Percentiles rank a stretch among this genome's conserved stretches.
Evolutionary conservation across 2,797 vertebrate species (phyloP).

Genomic region (Ptychadena robeensis): DNA sequence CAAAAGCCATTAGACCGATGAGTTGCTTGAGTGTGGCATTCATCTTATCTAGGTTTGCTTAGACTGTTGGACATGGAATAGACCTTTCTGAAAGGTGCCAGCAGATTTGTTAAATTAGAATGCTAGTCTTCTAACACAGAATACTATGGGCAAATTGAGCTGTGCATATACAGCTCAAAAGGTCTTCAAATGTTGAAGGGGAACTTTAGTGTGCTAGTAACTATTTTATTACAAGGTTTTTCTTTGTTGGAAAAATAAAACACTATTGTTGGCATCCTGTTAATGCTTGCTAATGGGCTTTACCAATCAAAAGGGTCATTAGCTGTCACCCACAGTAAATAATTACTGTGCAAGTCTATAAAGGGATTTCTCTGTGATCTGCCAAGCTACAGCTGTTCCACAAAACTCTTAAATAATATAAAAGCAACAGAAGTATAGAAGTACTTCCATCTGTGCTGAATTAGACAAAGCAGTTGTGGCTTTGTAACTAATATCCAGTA

Average conservation of each 20-base stretch:
- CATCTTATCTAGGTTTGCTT: too few species aligned
- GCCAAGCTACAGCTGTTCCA: constrained; percentile 4
- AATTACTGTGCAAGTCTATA: background rate
- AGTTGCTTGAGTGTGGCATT: too few species aligned
- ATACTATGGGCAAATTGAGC: too few species aligned
- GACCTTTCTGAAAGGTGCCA: too few species aligned
- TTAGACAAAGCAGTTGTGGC: background rate
- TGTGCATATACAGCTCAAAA: background rate
- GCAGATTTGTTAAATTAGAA: too few species aligned
- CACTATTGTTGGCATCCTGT: background rate
- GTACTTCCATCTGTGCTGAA: background rate
- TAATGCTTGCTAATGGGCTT: background rate
- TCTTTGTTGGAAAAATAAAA: background rate
- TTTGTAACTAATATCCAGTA: background rate
- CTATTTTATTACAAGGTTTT: background rate
- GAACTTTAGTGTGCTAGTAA: background rate
- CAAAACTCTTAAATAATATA: constrained; percentile 34
- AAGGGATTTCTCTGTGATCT: background rate
- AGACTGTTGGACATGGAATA: too few species aligned
- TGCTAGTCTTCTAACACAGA: too few species aligned
- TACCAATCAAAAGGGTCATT: background rate
- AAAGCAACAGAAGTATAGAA: constrained; percentile 24
- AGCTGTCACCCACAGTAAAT: background rate
- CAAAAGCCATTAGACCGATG: too few species aligned
- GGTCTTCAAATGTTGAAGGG: background rate